A percentile compares a stretch with the other conserved stretches of the same genome.
These are phyloP conservation scores for Cotesia congregata DNA, from an alignment of 2,888 invertebrate genomes.

Conservation along the genomic window DNA sequence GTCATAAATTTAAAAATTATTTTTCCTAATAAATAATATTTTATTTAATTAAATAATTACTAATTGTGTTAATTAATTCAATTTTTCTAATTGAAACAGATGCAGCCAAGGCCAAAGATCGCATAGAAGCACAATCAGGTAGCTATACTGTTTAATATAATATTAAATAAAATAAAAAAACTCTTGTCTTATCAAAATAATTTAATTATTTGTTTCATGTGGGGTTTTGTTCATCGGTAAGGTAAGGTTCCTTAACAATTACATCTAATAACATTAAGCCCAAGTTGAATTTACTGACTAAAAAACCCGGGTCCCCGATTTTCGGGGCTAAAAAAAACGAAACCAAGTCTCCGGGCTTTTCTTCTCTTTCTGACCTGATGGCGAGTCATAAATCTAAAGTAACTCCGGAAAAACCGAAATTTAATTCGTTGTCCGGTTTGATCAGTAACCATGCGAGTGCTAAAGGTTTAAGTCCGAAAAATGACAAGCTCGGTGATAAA, in stretches of 20 bases:
- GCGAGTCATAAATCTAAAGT: constrained; percentile 28
- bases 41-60: background rate
- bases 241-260: constrained; percentile 65
- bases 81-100: constrained; percentile 46
- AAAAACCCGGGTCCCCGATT: background rate
- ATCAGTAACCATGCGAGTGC: constrained; percentile 14
- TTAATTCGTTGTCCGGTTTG: constrained; percentile 15
- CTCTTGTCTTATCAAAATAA: constrained; percentile 45
- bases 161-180: background rate
- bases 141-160: constrained; percentile 29
- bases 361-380: constrained; percentile 33
- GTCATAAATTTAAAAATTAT: background rate
- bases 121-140: constrained; percentile 55
- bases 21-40: background rate
- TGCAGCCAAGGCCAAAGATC: constrained; percentile 43
- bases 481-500: constrained; percentile 32
- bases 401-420: constrained; percentile 29
- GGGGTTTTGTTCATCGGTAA: constrained; percentile 59
- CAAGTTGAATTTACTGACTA: constrained; percentile 35
- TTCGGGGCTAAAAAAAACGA: background rate
- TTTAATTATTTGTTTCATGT: constrained; percentile 59
- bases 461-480: constrained; percentile 4
- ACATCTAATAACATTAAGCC: constrained; percentile 41
- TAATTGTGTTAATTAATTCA: background rate
- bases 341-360: constrained; percentile 32